A percentile compares a stretch with the other conserved stretches of the same genome.
Conservation (phyloP, 2,888 invertebrate species). For the Melinaea marsaeus region DNA sequence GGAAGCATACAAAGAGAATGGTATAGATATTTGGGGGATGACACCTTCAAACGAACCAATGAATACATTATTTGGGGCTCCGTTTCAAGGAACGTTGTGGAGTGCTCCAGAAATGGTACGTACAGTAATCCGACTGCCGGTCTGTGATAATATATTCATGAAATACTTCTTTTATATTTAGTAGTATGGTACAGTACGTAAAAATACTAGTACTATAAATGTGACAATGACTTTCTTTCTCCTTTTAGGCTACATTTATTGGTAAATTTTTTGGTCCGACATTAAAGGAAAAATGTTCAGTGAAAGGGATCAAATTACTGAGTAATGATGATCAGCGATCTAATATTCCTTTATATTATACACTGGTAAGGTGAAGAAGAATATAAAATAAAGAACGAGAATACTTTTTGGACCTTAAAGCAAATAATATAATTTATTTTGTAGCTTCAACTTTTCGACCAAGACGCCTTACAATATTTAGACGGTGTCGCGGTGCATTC, state of each 20-base stretch:
- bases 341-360: conserved; percentile 28
- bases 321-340: conserved; percentile 33
- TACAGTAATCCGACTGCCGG: not conserved
- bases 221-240: conserved; percentile 10
- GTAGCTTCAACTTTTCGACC: conserved; percentile 48
- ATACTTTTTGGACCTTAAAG: not conserved
- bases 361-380: conserved; percentile 24
- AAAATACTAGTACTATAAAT: no score
- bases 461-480: conserved; percentile 71
- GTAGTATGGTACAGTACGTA: no score
- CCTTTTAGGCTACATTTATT: conserved; percentile 31
- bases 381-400: not conserved
- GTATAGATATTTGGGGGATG: conserved; percentile 5
- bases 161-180: no score
- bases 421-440: conserved; percentile 9
- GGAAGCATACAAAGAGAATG: conserved; percentile 3
- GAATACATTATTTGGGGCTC: not conserved
- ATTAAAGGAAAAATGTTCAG: conserved; percentile 24
- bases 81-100: not conserved
- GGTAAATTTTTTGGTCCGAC: conserved; percentile 32
- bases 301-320: conserved; percentile 30
- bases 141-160: no score
- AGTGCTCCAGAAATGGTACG: not conserved
- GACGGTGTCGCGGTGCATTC: conserved; percentile 88
- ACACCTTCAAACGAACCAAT: not conserved